Percentiles rank a stretch among this genome's conserved stretches.
phyloP scores from a whole-genome alignment of 2,113 vertebrate genomes.

The Neopipo cinnamomea region DNA sequence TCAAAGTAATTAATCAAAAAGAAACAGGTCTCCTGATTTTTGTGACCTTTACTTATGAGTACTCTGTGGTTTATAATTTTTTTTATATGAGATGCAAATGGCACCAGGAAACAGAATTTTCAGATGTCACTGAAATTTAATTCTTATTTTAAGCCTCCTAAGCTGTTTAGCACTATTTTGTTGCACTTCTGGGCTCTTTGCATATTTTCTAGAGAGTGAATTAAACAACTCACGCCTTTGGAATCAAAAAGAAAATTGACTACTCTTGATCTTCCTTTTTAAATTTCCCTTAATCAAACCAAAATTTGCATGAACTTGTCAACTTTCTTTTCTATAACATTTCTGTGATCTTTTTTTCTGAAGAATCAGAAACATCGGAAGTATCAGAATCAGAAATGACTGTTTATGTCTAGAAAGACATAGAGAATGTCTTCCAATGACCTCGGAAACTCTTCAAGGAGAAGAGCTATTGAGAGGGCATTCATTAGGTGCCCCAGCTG shows the following conservation, averaged over 20 bases:
- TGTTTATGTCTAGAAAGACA: not conserved
- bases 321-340: not conserved
- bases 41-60: not conserved
- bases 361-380: not conserved
- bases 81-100: not conserved
- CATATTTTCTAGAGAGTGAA: not conserved
- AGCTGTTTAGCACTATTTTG: not conserved
- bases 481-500: not conserved
- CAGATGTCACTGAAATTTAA: not conserved
- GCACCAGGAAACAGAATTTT: not conserved
- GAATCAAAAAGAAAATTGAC: not conserved
- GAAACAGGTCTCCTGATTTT: not conserved
- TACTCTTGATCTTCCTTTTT: not conserved
- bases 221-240: not conserved
- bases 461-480: not conserved
- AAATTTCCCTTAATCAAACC: not conserved
- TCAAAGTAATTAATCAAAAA: not conserved
- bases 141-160: not conserved
- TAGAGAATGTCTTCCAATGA: not conserved
- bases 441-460: not conserved
- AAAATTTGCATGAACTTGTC: not conserved
- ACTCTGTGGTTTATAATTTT: not conserved
- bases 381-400: not conserved
- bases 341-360: not conserved
- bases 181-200: not conserved